A percentile compares a stretch with the other conserved stretches of the same genome.
phyloP scores from a whole-genome alignment of 2,888 invertebrate genomes.

The Terebella lapidaria region DNA sequence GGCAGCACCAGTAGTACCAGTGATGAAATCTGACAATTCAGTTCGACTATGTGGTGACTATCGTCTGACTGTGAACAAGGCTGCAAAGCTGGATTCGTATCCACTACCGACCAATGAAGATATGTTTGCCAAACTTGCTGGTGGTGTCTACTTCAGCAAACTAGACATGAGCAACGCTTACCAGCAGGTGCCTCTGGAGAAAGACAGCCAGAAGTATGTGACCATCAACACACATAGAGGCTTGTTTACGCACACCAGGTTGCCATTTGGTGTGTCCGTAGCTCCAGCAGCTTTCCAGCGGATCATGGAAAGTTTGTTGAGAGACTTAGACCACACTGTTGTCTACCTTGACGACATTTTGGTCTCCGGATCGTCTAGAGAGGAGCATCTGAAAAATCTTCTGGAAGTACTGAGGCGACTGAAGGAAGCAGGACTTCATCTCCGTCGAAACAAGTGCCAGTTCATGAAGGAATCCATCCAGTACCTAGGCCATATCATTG shows the following conservation, averaged over 20 bases:
- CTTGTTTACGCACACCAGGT: not conserved
- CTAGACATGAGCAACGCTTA: not conserved
- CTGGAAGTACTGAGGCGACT: not conserved
- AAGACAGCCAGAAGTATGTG: not conserved
- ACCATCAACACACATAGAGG: constrained; percentile 8
- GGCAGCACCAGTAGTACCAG: constrained; percentile 7
- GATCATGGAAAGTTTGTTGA: not conserved
- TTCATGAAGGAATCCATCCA: not conserved
- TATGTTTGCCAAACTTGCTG: constrained; percentile 17
- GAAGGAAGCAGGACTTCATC: not conserved
- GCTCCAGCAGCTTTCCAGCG: constrained; percentile 1
- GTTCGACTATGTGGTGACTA: constrained; percentile 21
- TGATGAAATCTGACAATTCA: not conserved
- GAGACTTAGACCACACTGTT: not conserved
- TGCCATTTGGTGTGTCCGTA: constrained; percentile 1
- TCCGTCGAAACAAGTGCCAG: not conserved
- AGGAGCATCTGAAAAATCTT: constrained; percentile 1
- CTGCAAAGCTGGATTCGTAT: constrained; percentile 13
- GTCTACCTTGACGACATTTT: not conserved
- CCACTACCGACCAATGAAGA: constrained; percentile 22
- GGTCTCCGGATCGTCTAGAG: not conserved
- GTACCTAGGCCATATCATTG: not conserved
- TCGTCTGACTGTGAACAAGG: constrained; percentile 10
- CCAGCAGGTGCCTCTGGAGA: not conserved
- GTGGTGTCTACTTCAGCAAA: constrained; percentile 6